Evolutionary conservation across 2,888 invertebrate species (phyloP), one percentile per base, ranked within the genome.

Genomic region (Heteromurus nitidus): DNA sequence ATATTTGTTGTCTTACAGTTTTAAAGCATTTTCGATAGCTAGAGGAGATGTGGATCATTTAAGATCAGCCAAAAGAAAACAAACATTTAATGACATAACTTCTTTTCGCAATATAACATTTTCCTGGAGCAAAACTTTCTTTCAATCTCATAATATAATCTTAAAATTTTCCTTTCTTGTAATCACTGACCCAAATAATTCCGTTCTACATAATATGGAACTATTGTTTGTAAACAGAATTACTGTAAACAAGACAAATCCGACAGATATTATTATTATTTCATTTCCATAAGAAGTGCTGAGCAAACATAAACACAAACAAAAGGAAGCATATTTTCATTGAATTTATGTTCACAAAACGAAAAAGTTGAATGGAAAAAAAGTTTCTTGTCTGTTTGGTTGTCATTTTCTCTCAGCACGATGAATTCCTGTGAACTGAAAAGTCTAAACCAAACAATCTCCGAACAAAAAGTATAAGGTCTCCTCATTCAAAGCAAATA

Each of bases 361-460:
- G n/a, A 50, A 13, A 13, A 18, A 50, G n/a, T 18, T 18, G 3
- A 11, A 50, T 50, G 7, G 50, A 50, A 50, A 50, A 50, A n/a
- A 18, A 13, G n/a, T 50, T 50, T 11, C 18, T 50, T 50, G n/a
- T n/a, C n/a, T 50, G 7, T 50, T n/a, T n/a, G 50, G 13, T 50
- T 50, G 50, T 18, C n/a, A 18, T 18, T 50, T n/a, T n/a, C n/a
- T 50, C 50, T 50, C 16, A 50, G n/a, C 3, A n/a, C 5, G 18
- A 5, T n/a, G 50, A 36, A 13, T 13, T 36, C 13, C 36, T 11
- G n/a, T 13, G 50, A n/a, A 58, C 58, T 28, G 26, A 13, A 58
- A 58, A 58, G 28, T 58, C 58, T 26, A 24, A 58, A 58, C 26
- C 58, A 58, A 24, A 58, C 58, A 28, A 28, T 58, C 28, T 28